Conservation (phyloP, 92 coral and sea anemone genomes). For the Anthopleura xanthogrammica region DNA sequence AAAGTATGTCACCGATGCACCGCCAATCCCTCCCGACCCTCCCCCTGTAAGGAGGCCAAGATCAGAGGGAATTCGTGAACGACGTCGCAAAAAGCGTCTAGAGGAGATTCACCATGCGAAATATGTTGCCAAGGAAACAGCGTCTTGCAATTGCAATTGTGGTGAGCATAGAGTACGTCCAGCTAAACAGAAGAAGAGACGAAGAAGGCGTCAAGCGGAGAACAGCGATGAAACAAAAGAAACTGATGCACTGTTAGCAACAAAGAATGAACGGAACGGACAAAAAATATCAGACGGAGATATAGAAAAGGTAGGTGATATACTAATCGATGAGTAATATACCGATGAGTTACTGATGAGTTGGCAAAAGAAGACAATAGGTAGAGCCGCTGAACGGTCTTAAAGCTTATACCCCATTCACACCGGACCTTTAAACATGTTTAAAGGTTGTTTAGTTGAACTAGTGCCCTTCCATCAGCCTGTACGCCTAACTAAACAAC, state of each 20-base stretch:
- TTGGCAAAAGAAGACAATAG: too few species aligned
- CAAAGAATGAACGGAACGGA: not conserved
- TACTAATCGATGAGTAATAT: too few species aligned
- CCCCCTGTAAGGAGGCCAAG: conserved; percentile 3
- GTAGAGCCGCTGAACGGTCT: too few species aligned
- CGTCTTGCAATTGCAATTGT: not conserved
- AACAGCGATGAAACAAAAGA: not conserved
- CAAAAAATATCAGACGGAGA: not conserved
- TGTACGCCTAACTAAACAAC: too few species aligned
- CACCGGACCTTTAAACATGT: too few species aligned
- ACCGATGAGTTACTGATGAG: too few species aligned
- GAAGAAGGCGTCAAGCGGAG: not conserved
- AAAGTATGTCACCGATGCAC: not conserved
- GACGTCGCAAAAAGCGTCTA: conserved; percentile 16
- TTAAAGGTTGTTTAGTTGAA: too few species aligned
- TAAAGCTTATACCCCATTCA: too few species aligned
- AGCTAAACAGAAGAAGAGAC: not conserved
- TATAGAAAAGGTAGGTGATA: not conserved
- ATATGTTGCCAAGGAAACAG: conserved; percentile 8
- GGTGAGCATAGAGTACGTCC: not conserved
- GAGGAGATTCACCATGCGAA: conserved; percentile 15
- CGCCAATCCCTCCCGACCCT: not conserved
- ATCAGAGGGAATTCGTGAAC: not conserved
- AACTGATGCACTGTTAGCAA: not conserved
- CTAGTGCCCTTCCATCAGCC: too few species aligned